Conservation (phyloP, 2,888 invertebrate genomes). For the Apotomis capreana region DNA sequence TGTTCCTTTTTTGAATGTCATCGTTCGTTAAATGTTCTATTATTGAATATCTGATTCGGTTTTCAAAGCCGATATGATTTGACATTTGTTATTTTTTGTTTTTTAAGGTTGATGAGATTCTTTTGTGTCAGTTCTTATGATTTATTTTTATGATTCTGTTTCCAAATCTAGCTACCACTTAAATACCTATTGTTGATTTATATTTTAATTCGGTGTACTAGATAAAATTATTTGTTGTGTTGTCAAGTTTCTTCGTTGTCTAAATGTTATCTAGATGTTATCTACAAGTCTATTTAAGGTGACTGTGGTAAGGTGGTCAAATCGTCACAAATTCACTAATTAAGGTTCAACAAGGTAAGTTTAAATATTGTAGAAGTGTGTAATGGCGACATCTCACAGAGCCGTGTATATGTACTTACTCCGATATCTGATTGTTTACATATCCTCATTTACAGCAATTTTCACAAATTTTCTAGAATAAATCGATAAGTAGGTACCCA, state of each 20-base stretch:
- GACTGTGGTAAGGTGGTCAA: background rate
- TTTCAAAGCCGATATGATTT: background rate
- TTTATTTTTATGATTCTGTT: too few relatives aligned
- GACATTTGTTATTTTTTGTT: background rate
- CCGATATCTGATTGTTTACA: background rate
- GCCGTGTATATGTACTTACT: background rate
- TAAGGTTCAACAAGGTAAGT: background rate
- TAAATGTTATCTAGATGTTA: too few relatives aligned
- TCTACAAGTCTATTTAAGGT: too few relatives aligned
- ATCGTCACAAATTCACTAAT: background rate
- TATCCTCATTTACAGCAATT: too few relatives aligned
- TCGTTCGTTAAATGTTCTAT: background rate
- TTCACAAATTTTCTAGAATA: too few relatives aligned
- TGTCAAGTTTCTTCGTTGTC: too few relatives aligned
- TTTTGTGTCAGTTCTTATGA: background rate
- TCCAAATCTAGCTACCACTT: too few relatives aligned
- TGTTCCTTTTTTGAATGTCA: slow-evolving; percentile 8
- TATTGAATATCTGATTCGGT: background rate
- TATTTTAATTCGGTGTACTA: too few relatives aligned
- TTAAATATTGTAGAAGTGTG: background rate
- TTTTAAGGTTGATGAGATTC: background rate
- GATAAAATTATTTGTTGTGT: too few relatives aligned
- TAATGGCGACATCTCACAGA: too few relatives aligned
- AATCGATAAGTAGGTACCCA: too few relatives aligned
- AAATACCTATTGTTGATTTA: too few relatives aligned